phyloP scores from a whole-genome alignment of 2,113 vertebrate species.

The Ahaetulla prasina region DNA sequence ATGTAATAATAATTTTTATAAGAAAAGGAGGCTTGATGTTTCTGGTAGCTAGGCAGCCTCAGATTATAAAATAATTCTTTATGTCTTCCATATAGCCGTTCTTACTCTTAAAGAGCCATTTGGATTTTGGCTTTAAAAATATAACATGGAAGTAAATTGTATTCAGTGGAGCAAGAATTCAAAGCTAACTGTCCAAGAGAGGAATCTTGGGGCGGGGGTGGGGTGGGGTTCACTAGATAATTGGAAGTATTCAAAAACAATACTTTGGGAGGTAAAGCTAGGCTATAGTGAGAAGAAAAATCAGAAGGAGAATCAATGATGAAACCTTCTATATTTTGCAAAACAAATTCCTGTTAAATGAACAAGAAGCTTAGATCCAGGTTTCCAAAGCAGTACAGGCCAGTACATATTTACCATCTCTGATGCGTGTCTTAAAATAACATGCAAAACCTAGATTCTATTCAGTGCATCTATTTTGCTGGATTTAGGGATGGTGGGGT shows the following conservation, averaged over 20 bases:
- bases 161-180: background rate
- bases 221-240: background rate
- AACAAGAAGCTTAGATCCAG: background rate
- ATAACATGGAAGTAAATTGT: background rate
- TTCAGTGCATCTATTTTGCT: background rate
- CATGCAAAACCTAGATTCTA: background rate
- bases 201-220: background rate
- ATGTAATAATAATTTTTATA: slow-evolving; percentile 36
- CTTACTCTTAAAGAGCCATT: background rate
- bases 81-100: background rate
- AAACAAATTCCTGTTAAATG: background rate
- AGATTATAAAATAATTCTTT: slow-evolving; percentile 6
- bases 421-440: background rate
- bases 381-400: background rate
- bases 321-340: background rate
- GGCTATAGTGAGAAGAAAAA: background rate
- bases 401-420: background rate
- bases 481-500: background rate
- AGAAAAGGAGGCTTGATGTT: slow-evolving; percentile 46
- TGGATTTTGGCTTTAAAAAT: background rate
- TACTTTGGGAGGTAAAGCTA: background rate
- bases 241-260: background rate
- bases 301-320: background rate
- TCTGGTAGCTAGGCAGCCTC: slow-evolving; percentile 25
- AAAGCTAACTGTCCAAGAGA: background rate